Evolutionary conservation across 2,797 vertebrate species (phyloP), one percentile per base, ranked within the genome.

Genomic region (Falco berigora): DNA sequence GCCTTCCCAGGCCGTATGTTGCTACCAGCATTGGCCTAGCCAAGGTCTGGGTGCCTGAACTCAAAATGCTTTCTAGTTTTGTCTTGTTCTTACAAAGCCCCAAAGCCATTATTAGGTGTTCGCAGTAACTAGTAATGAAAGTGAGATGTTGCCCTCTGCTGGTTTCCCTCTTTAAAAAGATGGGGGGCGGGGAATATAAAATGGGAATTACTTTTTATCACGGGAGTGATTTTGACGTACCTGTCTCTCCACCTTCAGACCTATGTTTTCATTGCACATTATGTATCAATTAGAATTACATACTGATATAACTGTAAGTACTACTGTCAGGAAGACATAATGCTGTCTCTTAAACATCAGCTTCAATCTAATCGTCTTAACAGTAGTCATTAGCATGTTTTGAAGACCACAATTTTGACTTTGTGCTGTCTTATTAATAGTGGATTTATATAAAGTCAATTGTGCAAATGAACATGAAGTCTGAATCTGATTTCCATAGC

Each of bases 81-180:
- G 5, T 64, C 82, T 91, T 6, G 1, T 71, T 84, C 46, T 74
- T 81, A 16, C 2, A 14, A 83, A 88, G 17, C 24, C 55, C 36
- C 27, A 74, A 78, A 92, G 16, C 27, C 6, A 5, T 17, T 77
- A 6, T 34, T 40, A 17, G 63, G 25, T 63, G 17, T 34, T 61
- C 85, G 40, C 16, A 52, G 59, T 69, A 78, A 21, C 42, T 84
- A 40, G 22, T 58, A 8, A 11, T 34, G 21, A 50, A 72, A 96
- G 95, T 73, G 58, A 88, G 36, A 94, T 90, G 58, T 79, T 97
- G 97, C 96, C 96, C 95, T 95, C 96, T 97, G 86, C 89, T 96
- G 96, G 96, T 36, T 17, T 14, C 14, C 13, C 7, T 46, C 21
- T 59, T 81, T 47, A 76, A 19, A 36, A 82, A 24, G 40, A 42